Evolutionary conservation across 1,140 invertebrate species (phyloP).

Genomic region (honey bee (Apis mellifera)): Amel_HAv3.1 CM009940.2:9418001-9418500

Average conservation of each 20-base stretch:
- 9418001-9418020: constrained; percentile 98
- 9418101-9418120: neutral
- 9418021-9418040: constrained; percentile 94
- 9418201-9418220: neutral
- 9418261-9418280: constrained; percentile 15
- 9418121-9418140: neutral
- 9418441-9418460: neutral
- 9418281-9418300: constrained; percentile 2
- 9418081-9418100: constrained; percentile 36
- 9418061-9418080: constrained; percentile 40
- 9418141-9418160: neutral
- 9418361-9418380: no score
- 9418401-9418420: neutral
- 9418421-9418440: neutral
- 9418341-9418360: neutral
- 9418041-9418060: constrained; percentile 84
- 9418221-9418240: neutral
- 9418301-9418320: neutral
- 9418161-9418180: neutral
- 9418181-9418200: neutral
- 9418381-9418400: neutral
- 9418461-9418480: no score
- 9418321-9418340: neutral
- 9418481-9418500: no score
- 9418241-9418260: constrained; percentile 18